Conservation (phyloP, 1,140 invertebrate genomes). For the Drusus annulatus region DNA sequence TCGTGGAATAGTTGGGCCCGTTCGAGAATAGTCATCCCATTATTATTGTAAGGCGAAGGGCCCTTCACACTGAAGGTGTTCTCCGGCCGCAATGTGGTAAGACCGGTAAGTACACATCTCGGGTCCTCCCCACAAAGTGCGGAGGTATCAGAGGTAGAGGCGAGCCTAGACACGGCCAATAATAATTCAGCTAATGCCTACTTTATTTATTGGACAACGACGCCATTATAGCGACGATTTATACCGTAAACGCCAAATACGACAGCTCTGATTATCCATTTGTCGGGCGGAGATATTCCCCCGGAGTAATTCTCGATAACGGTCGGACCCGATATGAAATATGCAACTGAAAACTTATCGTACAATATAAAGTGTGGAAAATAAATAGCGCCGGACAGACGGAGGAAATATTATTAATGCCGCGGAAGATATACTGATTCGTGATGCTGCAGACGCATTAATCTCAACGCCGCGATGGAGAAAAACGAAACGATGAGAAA, state of each 20-base stretch:
- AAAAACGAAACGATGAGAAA: constrained; percentile 6
- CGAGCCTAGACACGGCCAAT: background rate
- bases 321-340: background rate
- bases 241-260: constrained; percentile 17
- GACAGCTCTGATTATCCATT: constrained; percentile 20
- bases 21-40: too few relatives aligned
- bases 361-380: constrained; percentile 9
- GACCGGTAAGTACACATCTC: too few relatives aligned
- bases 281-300: constrained; percentile 10
- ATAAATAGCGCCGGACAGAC: background rate
- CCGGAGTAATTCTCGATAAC: background rate
- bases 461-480: constrained; percentile 5
- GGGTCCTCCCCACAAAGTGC: too few relatives aligned
- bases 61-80: too few relatives aligned
- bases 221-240: constrained; percentile 8
- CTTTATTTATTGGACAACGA: constrained; percentile 23
- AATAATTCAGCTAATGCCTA: constrained; percentile 12
- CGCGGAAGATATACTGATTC: background rate
- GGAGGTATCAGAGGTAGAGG: too few relatives aligned
- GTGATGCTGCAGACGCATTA: constrained; percentile 11
- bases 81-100: too few relatives aligned
- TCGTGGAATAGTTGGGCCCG: too few relatives aligned
- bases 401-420: background rate
- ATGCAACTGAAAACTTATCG: constrained; percentile 12
- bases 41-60: too few relatives aligned